Base-by-base conservation (phyloP, 1,140 invertebrate species). In the Bursaphelenchus mucronatus region DNA sequence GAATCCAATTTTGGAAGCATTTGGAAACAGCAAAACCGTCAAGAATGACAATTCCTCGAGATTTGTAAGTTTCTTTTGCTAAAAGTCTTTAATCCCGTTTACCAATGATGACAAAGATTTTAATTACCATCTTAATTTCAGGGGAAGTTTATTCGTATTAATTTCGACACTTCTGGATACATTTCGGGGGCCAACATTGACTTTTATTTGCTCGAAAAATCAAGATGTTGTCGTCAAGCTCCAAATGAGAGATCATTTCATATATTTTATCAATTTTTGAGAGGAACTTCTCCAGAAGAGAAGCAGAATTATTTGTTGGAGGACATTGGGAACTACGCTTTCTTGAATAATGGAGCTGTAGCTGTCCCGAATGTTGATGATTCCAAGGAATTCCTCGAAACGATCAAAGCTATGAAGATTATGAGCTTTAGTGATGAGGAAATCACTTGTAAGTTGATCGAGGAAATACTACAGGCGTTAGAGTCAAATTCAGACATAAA, bases 91-190 rank as follows among this genome's bases (percentile, higher is more conserved):
- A 30, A 30, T 1, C 1, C 30, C 5, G 5, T 30, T 30, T 30
- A 3, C 30, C 5, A 30, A 30, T 30, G 30, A 30, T 30, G 30
- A 30, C 30, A 3, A 30, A 30, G 5, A 82, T 68, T 69, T 63
- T 62, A 13, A 30, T 10, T 13, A 11, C 8, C 17, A n/a, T 46
- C 6, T 51, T 50, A 50, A 64, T 67, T 52, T 69, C 83, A 98
- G 95, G 95, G 96, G 77, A 99, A 99, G 89, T 99, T 99, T 82
- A 98, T 99, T 79, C 87, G 95, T 76, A 97, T 99, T 82, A 98
- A 98, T 84, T 99, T 99, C 84, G 95, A 99, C 85, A 90, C 92
- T 51, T 95, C 92, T 47, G 95, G 95, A 51, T 98, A 92, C 82
- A 99, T 99, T 74, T 93, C 93, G 66, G 95, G 95, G 69, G 95